Evolutionary conservation across 2,888 invertebrate species (phyloP).

Genomic region (Drosophila recens): DNA sequence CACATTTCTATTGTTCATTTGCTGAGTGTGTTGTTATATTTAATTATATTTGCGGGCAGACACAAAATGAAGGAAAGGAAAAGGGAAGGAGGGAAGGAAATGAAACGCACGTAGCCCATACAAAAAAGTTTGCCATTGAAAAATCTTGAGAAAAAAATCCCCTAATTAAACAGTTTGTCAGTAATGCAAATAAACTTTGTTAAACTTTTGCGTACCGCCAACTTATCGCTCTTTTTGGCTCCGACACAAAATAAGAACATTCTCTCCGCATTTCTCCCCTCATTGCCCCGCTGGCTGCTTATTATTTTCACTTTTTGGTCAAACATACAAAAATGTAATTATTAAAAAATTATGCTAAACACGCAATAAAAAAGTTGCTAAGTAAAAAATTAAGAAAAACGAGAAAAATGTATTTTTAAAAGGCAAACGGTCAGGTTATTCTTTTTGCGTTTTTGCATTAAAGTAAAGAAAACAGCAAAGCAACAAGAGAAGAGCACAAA

Average conservation of each 20-base stretch:
- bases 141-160: constrained; percentile 71
- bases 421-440: constrained; percentile 75
- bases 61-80: constrained; percentile 1
- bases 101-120: constrained; percentile 39
- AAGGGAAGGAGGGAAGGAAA: constrained; percentile 15
- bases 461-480: constrained; percentile 42
- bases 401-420: constrained; percentile 71
- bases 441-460: constrained; percentile 49
- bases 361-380: constrained; percentile 78
- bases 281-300: constrained; percentile 53
- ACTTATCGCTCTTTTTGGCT: constrained; percentile 34
- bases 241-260: constrained; percentile 42
- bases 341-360: constrained; percentile 82
- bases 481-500: constrained; percentile 1
- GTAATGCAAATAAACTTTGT: constrained; percentile 80
- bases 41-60: constrained; percentile 63
- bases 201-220: constrained; percentile 73
- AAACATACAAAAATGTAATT: constrained; percentile 81
- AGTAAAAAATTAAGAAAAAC: constrained; percentile 71
- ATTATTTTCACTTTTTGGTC: constrained; percentile 68
- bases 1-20: constrained; percentile 27
- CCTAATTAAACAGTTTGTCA: constrained; percentile 81
- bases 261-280: background rate
- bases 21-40: constrained; percentile 46
- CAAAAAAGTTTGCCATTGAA: constrained; percentile 65